phyloP scores from a whole-genome alignment of 2,113 vertebrate species.

The Ictidomys tridecemlineatus region DNA sequence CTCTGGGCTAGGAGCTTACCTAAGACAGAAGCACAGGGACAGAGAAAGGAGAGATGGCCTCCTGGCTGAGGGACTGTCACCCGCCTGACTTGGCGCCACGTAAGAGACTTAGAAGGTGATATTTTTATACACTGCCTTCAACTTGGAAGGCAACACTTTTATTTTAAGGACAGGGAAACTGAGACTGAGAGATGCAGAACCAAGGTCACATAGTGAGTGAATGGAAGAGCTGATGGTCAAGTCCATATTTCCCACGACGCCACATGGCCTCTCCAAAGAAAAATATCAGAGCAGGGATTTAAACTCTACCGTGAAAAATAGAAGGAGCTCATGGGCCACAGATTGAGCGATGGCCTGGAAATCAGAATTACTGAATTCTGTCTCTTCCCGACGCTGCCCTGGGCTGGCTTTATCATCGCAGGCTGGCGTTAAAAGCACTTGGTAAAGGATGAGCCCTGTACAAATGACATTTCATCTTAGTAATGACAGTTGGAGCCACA shows the following conservation, averaged over 20 bases:
- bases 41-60: neutral
- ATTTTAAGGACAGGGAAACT: slow-evolving; percentile 40
- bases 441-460: neutral
- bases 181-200: neutral
- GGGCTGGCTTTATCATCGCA: neutral
- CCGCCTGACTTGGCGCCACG: no score
- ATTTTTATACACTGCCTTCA: neutral
- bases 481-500: neutral
- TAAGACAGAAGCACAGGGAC: neutral
- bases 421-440: neutral
- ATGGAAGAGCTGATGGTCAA: neutral
- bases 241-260: neutral
- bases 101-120: neutral
- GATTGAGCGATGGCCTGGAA: slow-evolving; percentile 69
- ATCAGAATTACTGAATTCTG: slow-evolving; percentile 58
- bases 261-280: neutral
- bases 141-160: neutral
- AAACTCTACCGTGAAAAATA: slow-evolving; percentile 67
- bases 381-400: neutral
- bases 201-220: neutral
- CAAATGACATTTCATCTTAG: neutral
- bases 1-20: neutral
- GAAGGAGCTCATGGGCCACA: slow-evolving; percentile 5
- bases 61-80: neutral
- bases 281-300: slow-evolving; percentile 41